These are phyloP conservation scores for Ranitomeya imitator DNA, from an alignment of 2,113 vertebrate species.

Conservation along the genomic window DNA sequence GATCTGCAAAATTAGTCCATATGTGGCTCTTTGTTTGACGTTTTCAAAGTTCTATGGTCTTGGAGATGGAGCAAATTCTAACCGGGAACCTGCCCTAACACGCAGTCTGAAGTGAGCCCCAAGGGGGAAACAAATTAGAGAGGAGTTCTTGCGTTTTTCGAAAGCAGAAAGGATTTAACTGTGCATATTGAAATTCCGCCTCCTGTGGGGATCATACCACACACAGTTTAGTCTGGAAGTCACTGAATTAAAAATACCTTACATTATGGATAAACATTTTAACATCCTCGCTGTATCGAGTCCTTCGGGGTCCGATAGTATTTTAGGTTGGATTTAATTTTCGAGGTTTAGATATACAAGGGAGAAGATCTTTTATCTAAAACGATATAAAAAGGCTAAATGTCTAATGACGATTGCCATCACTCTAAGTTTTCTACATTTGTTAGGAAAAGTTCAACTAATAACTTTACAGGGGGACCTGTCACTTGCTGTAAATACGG, in stretches of 20 bases:
- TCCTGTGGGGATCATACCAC: conserved; percentile 52
- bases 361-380: neutral
- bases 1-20: conserved; percentile 52
- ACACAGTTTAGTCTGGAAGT: conserved; percentile 50
- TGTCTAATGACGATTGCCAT: neutral
- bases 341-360: neutral
- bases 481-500: too few species aligned
- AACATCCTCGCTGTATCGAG: conserved; percentile 36
- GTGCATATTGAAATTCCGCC: conserved; percentile 50
- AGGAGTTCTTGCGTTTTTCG: conserved; percentile 52
- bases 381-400: neutral
- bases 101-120: conserved; percentile 36
- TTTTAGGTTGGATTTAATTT: neutral
- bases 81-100: conserved; percentile 29
- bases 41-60: conserved; percentile 44
- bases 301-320: conserved; percentile 15
- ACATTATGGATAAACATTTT: conserved; percentile 51
- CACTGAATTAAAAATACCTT: conserved; percentile 45
- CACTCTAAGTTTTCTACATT: neutral
- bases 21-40: neutral
- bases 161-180: conserved; percentile 47
- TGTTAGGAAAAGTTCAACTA: neutral
- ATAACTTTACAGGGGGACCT: too few species aligned
- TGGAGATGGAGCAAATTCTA: conserved; percentile 10
- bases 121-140: conserved; percentile 60